Evolutionary conservation across 2,113 vertebrate genomes (phyloP).

Genomic region (Glareola pratincola): DNA sequence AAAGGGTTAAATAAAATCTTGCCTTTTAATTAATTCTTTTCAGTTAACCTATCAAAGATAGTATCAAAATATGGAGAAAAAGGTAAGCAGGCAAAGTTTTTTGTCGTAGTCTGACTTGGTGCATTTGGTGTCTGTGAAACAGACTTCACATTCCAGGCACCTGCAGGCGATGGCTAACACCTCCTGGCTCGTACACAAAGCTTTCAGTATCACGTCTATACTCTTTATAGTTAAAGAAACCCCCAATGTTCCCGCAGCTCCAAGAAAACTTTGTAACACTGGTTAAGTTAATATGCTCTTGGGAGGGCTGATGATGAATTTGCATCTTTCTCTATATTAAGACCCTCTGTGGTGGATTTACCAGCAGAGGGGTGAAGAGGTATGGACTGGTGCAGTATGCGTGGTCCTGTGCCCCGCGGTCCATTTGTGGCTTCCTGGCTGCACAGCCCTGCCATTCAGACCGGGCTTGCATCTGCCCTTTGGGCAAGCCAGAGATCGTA

Average conservation of each 20-base stretch:
- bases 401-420: rapidly evolving
- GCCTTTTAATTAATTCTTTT: neutral
- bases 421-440: neutral
- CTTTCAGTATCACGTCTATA: neutral
- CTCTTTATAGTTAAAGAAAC: neutral
- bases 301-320: neutral
- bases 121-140: neutral
- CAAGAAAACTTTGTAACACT: neutral
- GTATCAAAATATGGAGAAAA: neutral
- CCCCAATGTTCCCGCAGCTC: neutral
- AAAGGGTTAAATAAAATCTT: neutral
- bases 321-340: neutral
- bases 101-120: neutral
- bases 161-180: neutral
- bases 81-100: neutral
- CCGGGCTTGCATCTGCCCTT: neutral
- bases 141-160: neutral
- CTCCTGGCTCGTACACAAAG: neutral
- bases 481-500: neutral
- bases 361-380: neutral
- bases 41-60: neutral
- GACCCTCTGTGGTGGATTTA: neutral
- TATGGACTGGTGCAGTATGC: neutral
- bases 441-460: neutral
- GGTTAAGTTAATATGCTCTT: neutral